These are phyloP conservation scores for Plusia festucae DNA, from an alignment of 2,888 invertebrate genomes.

Conservation along the genomic window DNA sequence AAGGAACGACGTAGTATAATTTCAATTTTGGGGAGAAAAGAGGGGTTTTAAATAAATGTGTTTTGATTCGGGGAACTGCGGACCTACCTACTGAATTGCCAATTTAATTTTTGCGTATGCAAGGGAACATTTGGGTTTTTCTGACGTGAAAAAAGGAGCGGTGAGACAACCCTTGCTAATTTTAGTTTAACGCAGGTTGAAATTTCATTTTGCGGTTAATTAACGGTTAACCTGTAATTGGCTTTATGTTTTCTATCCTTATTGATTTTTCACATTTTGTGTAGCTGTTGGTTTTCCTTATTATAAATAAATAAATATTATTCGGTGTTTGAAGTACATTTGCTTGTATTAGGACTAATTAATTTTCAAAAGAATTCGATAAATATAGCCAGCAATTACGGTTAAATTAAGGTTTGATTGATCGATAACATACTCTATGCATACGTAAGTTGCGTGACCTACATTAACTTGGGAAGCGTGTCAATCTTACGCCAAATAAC, in stretches of 20 bases:
- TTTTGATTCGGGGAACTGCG: constrained; percentile 6
- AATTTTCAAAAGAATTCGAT: constrained; percentile 9
- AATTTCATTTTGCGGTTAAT: neutral
- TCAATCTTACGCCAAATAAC: constrained; percentile 59
- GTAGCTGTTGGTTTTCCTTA: no score
- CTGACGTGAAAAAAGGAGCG: neutral
- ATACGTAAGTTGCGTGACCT: constrained; percentile 53
- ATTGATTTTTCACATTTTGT: no score
- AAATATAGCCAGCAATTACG: constrained; percentile 19
- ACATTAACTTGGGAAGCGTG: constrained; percentile 58
- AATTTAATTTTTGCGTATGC: constrained; percentile 1
- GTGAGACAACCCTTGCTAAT: neutral
- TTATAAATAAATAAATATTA: no score
- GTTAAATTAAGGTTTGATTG: constrained; percentile 37
- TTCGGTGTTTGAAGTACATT: no score
- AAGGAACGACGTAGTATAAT: neutral
- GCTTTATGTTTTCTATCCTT: no score
- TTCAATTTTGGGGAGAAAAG: constrained; percentile 2
- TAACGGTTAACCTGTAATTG: no score
- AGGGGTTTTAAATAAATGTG: constrained; percentile 5
- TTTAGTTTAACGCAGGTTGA: neutral
- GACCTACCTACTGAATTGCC: neutral
- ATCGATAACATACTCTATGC: constrained; percentile 29
- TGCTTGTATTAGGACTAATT: no score
- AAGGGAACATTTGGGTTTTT: neutral